Conservation (phyloP, 53 echinoderm and acorn worm species). For the Zoroaster sp. region DNA sequence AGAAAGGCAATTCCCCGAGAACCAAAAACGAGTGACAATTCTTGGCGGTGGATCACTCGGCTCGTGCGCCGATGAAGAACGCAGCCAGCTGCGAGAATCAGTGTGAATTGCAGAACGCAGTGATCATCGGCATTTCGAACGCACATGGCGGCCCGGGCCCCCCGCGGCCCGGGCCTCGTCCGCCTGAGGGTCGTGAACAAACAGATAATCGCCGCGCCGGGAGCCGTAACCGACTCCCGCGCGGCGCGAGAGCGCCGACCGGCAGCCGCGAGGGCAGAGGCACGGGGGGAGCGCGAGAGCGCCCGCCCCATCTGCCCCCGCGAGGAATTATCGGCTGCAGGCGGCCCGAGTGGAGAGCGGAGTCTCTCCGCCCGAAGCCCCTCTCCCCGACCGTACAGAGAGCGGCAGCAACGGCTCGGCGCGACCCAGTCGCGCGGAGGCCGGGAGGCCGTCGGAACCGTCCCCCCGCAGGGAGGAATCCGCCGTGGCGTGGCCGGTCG, state of each 20-base stretch:
- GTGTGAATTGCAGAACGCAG: no score
- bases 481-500: constrained; percentile 28
- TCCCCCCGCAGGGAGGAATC: neutral
- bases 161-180: constrained; percentile 59
- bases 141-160: constrained; percentile 77
- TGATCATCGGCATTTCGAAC: constrained; percentile 77
- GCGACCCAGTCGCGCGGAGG: neutral
- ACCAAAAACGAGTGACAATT: constrained; percentile 59
- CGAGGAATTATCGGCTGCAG: neutral
- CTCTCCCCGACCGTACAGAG: neutral
- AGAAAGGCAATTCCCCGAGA: neutral
- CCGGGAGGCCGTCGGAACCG: neutral
- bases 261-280: no score
- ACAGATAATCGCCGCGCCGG: neutral
- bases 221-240: neutral
- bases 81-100: no score
- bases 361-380: neutral
- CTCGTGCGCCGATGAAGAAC: no score
- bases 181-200: constrained; percentile 59
- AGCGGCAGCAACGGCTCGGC: neutral
- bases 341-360: neutral
- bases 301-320: no score
- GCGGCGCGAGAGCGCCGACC: neutral
- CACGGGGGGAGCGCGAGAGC: no score
- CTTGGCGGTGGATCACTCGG: constrained; percentile 95